Base-by-base conservation (phyloP, 2,113 vertebrate species). In the Cololabis saira region DNA sequence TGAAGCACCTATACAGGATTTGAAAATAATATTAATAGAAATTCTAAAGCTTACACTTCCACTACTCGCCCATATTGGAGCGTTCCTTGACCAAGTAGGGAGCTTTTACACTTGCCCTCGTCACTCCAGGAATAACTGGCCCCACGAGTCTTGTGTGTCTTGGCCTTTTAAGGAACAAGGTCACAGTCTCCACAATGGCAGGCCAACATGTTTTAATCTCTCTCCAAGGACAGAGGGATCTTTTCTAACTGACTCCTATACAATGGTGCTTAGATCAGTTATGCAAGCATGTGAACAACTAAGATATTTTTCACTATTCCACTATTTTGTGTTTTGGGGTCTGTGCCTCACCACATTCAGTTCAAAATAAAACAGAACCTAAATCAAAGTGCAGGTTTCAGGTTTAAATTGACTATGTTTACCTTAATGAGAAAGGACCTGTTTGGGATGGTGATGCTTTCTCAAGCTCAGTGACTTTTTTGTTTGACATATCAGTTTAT, bases 141-240 rank as follows among this genome's bases (percentile, higher is more conserved):
- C 78, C 55, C 43, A 5, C 27, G 76, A 74, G 74, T 73, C 65
- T 64, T 65, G 49, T 65, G 49, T 51, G 52, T 71, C 72, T 67
- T 85, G 62, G 60, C 78, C 76, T 81, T 74, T 69, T 40, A 42
- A 37, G 45, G 47, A 67, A 78, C 85, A 86, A 86, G 80, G 83
- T 87, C 76, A 77, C 57, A 33, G 74, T 81, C 71, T 86, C 80
- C 75, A 81, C 79, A 64, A 60, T 67, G 50, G 68, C 57, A 63
- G 51, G 50, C 33, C 22, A 61, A 62, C 40, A 61, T 15, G 17
- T 56, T 67, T 61, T 41, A 76, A 64, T 30, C 60, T 14, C 59
- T 43, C 61, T 75, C 74, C 33, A 67, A 80, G 68, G 82, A 72
- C 61, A 33, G 30, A 5, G 8, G 18, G 16, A 76, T 74, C 70